Conservation (phyloP, 2,888 invertebrate genomes). For the Eupithecia pulchellata region DNA sequence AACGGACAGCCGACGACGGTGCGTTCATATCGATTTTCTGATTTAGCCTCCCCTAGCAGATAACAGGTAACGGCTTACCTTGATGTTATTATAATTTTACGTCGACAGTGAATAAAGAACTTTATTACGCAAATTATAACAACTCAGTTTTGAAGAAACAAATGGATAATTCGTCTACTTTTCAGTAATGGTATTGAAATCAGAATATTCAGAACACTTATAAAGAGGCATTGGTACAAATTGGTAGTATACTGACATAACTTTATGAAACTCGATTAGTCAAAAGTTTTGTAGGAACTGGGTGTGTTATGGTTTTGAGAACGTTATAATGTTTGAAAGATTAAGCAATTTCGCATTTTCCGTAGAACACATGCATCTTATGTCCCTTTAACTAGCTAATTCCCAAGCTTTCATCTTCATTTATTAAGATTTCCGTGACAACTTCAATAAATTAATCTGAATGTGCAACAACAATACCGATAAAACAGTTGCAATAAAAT, state of each 20-base stretch:
- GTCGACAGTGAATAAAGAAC: constrained; percentile 1
- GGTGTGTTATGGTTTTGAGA: background rate
- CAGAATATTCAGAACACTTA: background rate
- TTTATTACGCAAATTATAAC: background rate
- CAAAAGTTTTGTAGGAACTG: background rate
- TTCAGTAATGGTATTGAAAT: background rate
- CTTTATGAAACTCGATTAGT: background rate
- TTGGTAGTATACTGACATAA: background rate
- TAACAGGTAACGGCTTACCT: constrained; percentile 68
- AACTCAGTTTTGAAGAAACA: background rate
- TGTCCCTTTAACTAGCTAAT: background rate
- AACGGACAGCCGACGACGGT: constrained; percentile 49
- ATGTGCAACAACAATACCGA: constrained; percentile 74
- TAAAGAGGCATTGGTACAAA: background rate
- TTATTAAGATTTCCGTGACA: background rate
- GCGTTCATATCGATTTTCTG: constrained; percentile 79
- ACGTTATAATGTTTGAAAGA: background rate
- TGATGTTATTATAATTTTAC: constrained; percentile 39
- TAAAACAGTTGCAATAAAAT: constrained; percentile 79
- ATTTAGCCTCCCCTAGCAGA: constrained; percentile 78
- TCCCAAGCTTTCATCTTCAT: background rate
- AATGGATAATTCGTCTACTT: background rate
- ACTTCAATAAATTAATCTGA: constrained; percentile 68
- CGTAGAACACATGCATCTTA: background rate
- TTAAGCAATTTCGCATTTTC: background rate